Conservation (phyloP, 1,140 invertebrate genomes). For the Periplaneta americana region DNA sequence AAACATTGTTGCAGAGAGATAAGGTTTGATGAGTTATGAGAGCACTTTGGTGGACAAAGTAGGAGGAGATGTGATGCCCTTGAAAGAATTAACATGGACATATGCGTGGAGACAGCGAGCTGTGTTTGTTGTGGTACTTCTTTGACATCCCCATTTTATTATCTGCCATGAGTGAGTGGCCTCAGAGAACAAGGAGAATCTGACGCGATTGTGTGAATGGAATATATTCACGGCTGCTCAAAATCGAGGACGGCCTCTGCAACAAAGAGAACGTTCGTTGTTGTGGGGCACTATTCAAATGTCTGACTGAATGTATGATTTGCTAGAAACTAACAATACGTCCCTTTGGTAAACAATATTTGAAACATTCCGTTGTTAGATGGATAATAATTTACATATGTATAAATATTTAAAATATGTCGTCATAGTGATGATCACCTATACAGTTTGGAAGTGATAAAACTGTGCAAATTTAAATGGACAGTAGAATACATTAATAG, state of each 20-base stretch:
- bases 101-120: neutral
- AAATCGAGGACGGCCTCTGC: neutral
- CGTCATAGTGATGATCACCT: too few species aligned
- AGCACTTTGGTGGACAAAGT: neutral
- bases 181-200: neutral
- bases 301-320: too few species aligned
- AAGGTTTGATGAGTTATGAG: neutral
- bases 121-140: neutral
- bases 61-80: neutral
- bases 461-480: too few species aligned
- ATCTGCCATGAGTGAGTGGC: neutral
- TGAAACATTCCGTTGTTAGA: too few species aligned
- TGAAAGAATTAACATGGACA: neutral
- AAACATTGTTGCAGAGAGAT: neutral
- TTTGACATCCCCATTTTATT: neutral
- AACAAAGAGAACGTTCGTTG: neutral
- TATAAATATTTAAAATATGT: too few species aligned
- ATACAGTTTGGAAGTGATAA: too few species aligned
- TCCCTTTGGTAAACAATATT: too few species aligned
- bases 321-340: too few species aligned
- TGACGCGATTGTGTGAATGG: neutral
- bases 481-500: too few species aligned
- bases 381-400: too few species aligned
- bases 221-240: neutral
- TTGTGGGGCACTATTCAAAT: neutral